Percentiles rank a stretch among this genome's conserved stretches.
These are phyloP conservation scores for Amia ocellicauda DNA, from an alignment of 2,113 vertebrate genomes.

Conservation along the genomic window DNA sequence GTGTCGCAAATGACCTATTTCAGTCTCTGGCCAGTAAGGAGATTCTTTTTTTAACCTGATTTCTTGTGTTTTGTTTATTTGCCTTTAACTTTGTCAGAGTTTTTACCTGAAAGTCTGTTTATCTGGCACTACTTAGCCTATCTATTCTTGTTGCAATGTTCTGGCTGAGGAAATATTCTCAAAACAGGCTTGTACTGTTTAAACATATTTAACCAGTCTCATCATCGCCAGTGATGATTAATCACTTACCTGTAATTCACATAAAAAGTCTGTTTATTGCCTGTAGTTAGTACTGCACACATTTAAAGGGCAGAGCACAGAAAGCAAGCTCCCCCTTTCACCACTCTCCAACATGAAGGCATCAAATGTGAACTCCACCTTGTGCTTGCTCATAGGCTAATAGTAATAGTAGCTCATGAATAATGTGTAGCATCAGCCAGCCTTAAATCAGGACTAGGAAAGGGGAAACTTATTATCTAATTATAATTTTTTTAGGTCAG, in stretches of 20 bases:
- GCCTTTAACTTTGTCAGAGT: no score
- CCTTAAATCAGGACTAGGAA: neutral
- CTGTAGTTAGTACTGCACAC: neutral
- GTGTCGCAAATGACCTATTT: slow-evolving; percentile 28
- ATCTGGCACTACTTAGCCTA: no score
- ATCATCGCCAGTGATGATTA: neutral
- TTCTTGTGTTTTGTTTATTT: neutral
- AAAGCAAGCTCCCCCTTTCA: neutral
- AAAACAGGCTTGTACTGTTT: neutral
- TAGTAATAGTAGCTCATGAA: neutral
- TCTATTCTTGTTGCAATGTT: neutral
- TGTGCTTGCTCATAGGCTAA: neutral
- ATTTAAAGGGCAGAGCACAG: neutral
- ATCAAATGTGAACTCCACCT: neutral
- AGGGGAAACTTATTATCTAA: no score
- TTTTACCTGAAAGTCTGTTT: neutral
- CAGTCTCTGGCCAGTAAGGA: slow-evolving; percentile 18
- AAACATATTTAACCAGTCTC: neutral
- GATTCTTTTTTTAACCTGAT: neutral
- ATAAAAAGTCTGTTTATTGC: neutral
- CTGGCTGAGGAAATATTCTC: neutral
- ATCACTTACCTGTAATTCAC: neutral
- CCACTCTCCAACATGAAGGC: neutral
- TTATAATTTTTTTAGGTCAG: no score
- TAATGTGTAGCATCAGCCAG: neutral